Conservation (phyloP, 2,113 vertebrate species). For the Pseudopipra pipra region DNA sequence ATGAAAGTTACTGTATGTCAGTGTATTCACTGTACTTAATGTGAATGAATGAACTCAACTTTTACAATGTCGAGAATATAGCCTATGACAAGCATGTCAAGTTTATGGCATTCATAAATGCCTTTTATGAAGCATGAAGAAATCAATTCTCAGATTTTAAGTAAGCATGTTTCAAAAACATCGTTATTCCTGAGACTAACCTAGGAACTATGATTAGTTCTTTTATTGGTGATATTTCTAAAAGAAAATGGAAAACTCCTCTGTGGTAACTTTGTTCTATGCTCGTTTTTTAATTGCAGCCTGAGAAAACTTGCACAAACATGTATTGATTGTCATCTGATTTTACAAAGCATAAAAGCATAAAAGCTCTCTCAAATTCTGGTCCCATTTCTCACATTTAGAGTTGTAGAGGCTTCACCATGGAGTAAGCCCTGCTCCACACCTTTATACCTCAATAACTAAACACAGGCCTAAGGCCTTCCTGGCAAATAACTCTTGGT, state of each 20-base stretch:
- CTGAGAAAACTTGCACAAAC: not conserved
- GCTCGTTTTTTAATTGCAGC: not conserved
- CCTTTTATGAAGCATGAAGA: not conserved
- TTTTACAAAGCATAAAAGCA: not conserved
- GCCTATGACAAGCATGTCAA: not conserved
- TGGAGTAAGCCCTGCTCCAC: not conserved
- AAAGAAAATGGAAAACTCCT: not conserved
- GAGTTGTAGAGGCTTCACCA: not conserved
- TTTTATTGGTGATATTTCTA: not conserved
- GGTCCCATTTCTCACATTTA: not conserved
- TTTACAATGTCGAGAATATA: not conserved
- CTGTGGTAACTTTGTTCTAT: not conserved
- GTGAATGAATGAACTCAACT: not conserved
- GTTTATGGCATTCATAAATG: not conserved
- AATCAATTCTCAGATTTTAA: not conserved
- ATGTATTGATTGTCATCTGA: not conserved
- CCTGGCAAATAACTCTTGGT: not conserved
- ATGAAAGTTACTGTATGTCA: not conserved
- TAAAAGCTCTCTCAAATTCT: not conserved
- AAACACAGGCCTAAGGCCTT: fast-evolving
- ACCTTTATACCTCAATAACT: not conserved
- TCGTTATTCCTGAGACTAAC: not conserved
- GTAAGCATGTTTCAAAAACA: not conserved
- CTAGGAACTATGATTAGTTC: not conserved
- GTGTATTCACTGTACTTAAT: not conserved